Evolutionary conservation across 2,888 invertebrate genomes (phyloP).

Genomic region (Chouioia cunea): DNA sequence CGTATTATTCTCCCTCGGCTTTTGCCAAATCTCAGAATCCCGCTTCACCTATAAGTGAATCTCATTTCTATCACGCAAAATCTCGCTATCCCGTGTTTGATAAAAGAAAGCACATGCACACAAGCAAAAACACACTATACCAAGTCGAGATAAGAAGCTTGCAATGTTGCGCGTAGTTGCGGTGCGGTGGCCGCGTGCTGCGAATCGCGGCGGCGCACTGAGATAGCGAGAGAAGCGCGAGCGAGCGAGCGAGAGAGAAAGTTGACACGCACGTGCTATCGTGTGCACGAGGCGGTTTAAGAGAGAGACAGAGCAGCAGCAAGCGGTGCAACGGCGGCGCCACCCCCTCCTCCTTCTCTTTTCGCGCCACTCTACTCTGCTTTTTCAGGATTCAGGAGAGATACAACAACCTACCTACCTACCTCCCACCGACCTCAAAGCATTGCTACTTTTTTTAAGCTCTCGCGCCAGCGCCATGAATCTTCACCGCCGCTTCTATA

Average conservation of each 20-base stretch:
- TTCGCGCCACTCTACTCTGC: constrained; percentile 41
- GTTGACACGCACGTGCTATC: neutral
- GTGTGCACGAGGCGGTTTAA: constrained; percentile 55
- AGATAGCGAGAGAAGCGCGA: constrained; percentile 19
- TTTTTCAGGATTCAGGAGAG: constrained; percentile 37
- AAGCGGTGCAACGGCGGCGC: constrained; percentile 66
- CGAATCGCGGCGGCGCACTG: constrained; percentile 38
- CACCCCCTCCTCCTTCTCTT: constrained; percentile 61
- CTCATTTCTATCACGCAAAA: constrained; percentile 10
- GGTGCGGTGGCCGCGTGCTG: constrained; percentile 44
- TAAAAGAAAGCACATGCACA: neutral
- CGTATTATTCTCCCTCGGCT: neutral
- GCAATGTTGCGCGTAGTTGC: constrained; percentile 23
- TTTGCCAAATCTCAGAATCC: neutral
- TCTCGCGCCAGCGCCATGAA: constrained; percentile 63
- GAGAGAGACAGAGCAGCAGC: constrained; percentile 54
- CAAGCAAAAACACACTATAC: no score
- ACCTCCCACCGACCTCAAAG: no score
- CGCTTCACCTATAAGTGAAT: constrained; percentile 19
- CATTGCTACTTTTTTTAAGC: constrained; percentile 41
- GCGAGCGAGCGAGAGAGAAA: constrained; percentile 35
- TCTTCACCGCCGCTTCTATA: constrained; percentile 62
- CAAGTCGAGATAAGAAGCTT: neutral
- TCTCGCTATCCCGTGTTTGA: neutral
- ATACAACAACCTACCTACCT: neutral